Evolutionary conservation across 2,113 vertebrate species (phyloP).

Genomic region (Brachyistius frenatus): DNA sequence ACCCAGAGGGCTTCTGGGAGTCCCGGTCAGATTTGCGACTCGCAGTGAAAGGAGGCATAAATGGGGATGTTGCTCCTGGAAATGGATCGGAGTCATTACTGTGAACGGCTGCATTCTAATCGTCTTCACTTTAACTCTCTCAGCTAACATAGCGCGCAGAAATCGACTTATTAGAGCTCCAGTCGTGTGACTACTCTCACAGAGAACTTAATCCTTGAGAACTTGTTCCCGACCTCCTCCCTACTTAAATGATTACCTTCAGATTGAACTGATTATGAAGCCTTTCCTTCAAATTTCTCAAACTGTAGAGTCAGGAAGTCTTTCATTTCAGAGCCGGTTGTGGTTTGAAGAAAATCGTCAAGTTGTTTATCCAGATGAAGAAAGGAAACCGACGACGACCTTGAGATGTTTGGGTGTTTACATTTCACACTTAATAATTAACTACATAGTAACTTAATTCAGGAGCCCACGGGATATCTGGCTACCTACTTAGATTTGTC

Average conservation of each 20-base stretch:
- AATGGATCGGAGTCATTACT: slow-evolving; percentile 44
- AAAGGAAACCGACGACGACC: background rate
- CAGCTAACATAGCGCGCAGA: slow-evolving; percentile 65
- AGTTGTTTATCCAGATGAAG: slow-evolving; percentile 23
- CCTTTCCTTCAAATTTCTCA: slow-evolving; percentile 29
- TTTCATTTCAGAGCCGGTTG: slow-evolving; percentile 18
- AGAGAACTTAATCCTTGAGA: slow-evolving; percentile 34
- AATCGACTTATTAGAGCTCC: slow-evolving; percentile 33
- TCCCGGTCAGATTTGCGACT: slow-evolving; percentile 48
- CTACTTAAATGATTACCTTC: slow-evolving; percentile 6
- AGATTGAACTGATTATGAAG: slow-evolving; percentile 35
- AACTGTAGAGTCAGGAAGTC: slow-evolving; percentile 7
- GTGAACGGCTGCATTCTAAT: slow-evolving; percentile 54
- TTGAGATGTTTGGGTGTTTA: slow-evolving; percentile 16
- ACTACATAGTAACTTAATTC: slow-evolving; percentile 12
- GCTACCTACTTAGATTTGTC: background rate
- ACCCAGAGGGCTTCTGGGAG: background rate
- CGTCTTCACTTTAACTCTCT: slow-evolving; percentile 66
- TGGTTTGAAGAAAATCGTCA: background rate
- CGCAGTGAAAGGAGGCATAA: slow-evolving; percentile 42
- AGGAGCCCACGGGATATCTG: background rate
- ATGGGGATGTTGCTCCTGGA: slow-evolving; percentile 30
- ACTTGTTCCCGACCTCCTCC: slow-evolving; percentile 1
- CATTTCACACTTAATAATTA: slow-evolving; percentile 31
- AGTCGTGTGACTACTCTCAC: slow-evolving; percentile 38